A percentile compares a stretch with the other conserved stretches of the same genome.
Evolutionary conservation across 2,888 invertebrate species (phyloP).

Genomic region (Anthophora plumipes): DNA sequence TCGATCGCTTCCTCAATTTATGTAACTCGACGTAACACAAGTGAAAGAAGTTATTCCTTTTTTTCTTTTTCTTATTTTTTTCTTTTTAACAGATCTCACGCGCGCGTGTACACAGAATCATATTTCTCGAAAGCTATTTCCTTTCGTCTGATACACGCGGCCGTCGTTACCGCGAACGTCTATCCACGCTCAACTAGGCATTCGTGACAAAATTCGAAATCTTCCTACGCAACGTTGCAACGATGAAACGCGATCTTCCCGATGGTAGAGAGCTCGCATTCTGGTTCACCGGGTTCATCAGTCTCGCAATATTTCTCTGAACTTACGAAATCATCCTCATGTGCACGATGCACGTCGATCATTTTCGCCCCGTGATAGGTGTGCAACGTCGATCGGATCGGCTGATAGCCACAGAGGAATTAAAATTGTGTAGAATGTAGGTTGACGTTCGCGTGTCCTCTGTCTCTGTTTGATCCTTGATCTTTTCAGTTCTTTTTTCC

Average conservation of each 20-base stretch:
- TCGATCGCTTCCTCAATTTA: conserved; percentile 31
- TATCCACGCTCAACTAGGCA: background rate
- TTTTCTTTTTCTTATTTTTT: background rate
- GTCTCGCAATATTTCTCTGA: conserved; percentile 35
- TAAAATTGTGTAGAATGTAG: conserved; percentile 11
- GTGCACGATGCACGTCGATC: conserved; percentile 26
- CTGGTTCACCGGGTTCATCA: conserved; percentile 12
- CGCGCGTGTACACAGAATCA: conserved; percentile 28
- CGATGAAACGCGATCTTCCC: conserved; percentile 44
- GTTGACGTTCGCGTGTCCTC: conserved; percentile 7
- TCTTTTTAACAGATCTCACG: background rate
- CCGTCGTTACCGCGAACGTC: conserved; percentile 7
- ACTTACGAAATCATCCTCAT: conserved; percentile 42
- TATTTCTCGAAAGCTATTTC: conserved; percentile 48
- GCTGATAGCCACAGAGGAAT: conserved; percentile 10
- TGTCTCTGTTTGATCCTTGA: conserved; percentile 5
- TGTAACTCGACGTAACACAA: conserved; percentile 24
- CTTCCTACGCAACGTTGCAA: conserved; percentile 17
- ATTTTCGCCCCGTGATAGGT: conserved; percentile 13
- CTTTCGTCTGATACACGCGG: conserved; percentile 34
- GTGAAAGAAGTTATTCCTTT: background rate
- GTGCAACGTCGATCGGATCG: background rate
- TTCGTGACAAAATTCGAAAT: conserved; percentile 38
- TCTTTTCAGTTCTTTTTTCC: background rate
- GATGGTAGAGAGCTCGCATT: conserved; percentile 15